These are phyloP conservation scores for Agonum fuliginosum DNA, from an alignment of 2,888 invertebrate species.

Conservation along the genomic window DNA sequence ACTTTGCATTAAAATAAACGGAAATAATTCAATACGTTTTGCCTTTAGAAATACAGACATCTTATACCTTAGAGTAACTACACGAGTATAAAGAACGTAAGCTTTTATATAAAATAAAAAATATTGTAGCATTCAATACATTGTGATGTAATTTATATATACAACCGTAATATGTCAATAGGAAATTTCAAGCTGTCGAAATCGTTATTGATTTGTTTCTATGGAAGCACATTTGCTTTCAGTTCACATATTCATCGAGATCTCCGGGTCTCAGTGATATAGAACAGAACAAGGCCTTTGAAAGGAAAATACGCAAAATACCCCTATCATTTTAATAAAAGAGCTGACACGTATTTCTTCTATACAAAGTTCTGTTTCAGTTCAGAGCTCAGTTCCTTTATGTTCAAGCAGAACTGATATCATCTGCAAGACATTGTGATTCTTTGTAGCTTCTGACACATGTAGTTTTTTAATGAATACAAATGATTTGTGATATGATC, in stretches of 20 bases:
- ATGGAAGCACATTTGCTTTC: conserved; percentile 11
- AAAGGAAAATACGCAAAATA: conserved; percentile 35
- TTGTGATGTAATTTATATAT: no score
- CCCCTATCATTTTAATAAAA: conserved; percentile 35
- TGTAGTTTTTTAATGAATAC: conserved; percentile 21
- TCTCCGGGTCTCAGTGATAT: conserved; percentile 19
- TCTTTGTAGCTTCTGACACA: conserved; percentile 23
- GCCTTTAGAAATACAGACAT: no score
- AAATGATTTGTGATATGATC: conserved; percentile 19
- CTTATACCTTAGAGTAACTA: no score
- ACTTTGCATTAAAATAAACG: no score
- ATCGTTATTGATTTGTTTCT: conserved; percentile 18
- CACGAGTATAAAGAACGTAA: no score
- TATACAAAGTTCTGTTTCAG: conserved; percentile 22
- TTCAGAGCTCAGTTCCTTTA: conserved; percentile 20
- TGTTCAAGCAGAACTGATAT: neutral
- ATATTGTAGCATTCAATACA: no score
- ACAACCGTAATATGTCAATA: no score
- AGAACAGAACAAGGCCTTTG: conserved; percentile 14
- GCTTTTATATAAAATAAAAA: no score
- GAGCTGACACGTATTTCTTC: conserved; percentile 31
- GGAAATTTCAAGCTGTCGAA: neutral
- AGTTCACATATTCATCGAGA: conserved; percentile 25
- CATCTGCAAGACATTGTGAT: conserved; percentile 22
- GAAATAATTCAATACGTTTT: no score